Percentiles rank a stretch among this genome's conserved stretches.
Conservation (phyloP, 2,113 vertebrate species). For the Bolborhynchus lineola region DNA sequence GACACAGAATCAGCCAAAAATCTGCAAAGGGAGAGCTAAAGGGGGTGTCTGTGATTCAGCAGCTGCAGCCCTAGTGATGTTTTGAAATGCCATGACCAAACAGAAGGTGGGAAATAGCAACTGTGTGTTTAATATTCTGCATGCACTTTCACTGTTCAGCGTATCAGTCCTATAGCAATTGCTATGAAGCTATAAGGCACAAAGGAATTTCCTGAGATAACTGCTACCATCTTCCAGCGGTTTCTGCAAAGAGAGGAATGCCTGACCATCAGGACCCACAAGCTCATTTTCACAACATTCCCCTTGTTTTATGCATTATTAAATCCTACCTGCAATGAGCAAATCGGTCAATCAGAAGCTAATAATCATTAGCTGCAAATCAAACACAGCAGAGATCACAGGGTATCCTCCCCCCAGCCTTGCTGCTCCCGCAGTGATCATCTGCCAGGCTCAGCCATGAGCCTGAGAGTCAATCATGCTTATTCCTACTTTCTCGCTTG, state of each 20-base stretch:
- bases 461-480: background rate
- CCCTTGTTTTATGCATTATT: background rate
- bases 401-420: background rate
- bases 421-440: background rate
- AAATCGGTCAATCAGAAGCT: background rate
- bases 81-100: background rate
- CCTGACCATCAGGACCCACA: background rate
- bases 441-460: background rate
- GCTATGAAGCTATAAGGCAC: background rate
- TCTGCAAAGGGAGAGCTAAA: background rate
- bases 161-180: background rate
- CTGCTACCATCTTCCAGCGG: background rate
- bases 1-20: background rate
- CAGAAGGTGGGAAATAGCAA: background rate
- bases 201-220: background rate
- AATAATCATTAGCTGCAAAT: background rate
- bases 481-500: fast-evolving
- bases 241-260: background rate
- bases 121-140: background rate
- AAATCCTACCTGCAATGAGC: background rate
- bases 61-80: background rate
- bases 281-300: background rate
- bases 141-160: background rate
- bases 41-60: background rate
- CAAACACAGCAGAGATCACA: background rate